Base-by-base conservation (phyloP, 2,797 vertebrate species). In the Coilia nasus region DNA sequence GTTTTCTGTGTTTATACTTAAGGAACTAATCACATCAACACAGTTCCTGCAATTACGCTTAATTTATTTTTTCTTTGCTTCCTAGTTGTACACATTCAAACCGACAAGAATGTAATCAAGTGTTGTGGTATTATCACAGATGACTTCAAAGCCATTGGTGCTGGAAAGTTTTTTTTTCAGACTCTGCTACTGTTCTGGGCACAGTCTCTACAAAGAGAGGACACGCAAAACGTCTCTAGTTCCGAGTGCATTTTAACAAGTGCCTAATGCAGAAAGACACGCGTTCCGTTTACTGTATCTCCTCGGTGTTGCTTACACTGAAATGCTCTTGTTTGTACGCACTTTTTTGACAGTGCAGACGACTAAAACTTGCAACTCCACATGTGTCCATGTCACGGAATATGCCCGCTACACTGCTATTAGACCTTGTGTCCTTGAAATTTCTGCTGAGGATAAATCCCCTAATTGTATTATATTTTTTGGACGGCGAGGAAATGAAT, bases 21-120 rank as follows among this genome's bases (percentile, higher is more conserved):
- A 88, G 90, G 87, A 92, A 90, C 89, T 94, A 94, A 95, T 95
- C 93, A 92, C 91, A 94, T 95, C 92, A 95, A 94, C 94, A 95
- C 89, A 88, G 87, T 90, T 89, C 88, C 88, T 89, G 89, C 89
- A 94, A 94, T 95, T 91, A 94, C 89, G 91, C 91, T 88, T 88
- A 89, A 93, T 93, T 94, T 95, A 94, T 95, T 95, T 94, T 91
- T 92, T 93, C 90, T 94, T 91, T 86, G 86, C 82, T 91, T 93
- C 92, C 87, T 90, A 88, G 87, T 83, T 88, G 89, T 87, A 91
- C 91, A 88, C 89, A 87, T 89, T 84, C 87, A 89, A 91, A 90
- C 87, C 87, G 88, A 88, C 84, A 89, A 92, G 91, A 93, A 93
- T 88, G 89, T 86, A 91, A 87, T 90, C 89, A 86, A 85, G 87